These are phyloP conservation scores for Vanessa tameamea DNA, from an alignment of 1,140 invertebrate species.

Conservation along the genomic window DNA sequence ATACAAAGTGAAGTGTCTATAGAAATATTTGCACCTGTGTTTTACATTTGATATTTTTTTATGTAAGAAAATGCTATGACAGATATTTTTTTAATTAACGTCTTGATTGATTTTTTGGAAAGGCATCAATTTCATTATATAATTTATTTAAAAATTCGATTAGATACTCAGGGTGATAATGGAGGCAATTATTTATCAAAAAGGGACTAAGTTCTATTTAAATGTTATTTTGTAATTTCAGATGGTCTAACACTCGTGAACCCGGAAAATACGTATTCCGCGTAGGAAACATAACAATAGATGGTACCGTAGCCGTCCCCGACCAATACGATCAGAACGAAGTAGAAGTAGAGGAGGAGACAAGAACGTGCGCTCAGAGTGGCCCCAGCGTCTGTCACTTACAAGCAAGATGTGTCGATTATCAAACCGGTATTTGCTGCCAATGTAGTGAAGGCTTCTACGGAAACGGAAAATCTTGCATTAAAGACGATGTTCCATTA, in stretches of 20 bases:
- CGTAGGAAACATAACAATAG: conserved; percentile 84
- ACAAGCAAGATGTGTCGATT: conserved; percentile 91
- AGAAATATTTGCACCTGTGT: too few species aligned
- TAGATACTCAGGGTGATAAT: too few species aligned
- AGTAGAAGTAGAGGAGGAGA: conserved; percentile 67
- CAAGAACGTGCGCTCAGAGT: conserved; percentile 81
- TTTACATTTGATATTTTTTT: background rate
- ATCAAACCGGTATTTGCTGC: conserved; percentile 93
- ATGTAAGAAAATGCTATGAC: background rate
- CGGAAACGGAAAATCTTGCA: conserved; percentile 94
- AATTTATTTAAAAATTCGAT: too few species aligned
- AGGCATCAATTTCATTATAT: too few species aligned
- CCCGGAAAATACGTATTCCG: conserved; percentile 92
- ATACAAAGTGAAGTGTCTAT: background rate
- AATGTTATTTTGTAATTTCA: conserved; percentile 60
- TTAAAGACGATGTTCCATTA: conserved; percentile 89
- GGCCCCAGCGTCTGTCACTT: conserved; percentile 88
- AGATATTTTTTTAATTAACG: too few species aligned
- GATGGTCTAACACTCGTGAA: conserved; percentile 90
- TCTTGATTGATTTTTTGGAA: too few species aligned
- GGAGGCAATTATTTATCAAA: too few species aligned
- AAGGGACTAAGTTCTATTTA: background rate
- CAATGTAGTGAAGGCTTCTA: conserved; percentile 89
- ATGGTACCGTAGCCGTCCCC: conserved; percentile 84
- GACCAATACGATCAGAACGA: conserved; percentile 81